Evolutionary conservation across 1,140 invertebrate species (phyloP).

Genomic region (Eueides isabella): DNA sequence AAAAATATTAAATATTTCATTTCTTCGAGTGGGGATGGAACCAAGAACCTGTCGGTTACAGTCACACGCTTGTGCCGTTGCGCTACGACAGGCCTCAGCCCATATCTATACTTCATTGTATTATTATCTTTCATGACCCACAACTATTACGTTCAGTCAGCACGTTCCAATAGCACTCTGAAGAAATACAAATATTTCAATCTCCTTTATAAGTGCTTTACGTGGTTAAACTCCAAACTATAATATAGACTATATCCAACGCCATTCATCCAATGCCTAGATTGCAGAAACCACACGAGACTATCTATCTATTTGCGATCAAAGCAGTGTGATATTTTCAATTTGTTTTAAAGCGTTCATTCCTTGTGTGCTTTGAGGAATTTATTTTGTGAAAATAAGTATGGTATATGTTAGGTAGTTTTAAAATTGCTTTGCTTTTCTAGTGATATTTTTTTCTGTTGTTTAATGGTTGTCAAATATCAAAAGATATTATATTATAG

Average conservation of each 20-base stretch:
- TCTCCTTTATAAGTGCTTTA: neutral
- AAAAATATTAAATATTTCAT: too few species aligned
- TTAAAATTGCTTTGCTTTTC: too few species aligned
- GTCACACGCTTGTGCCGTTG: too few species aligned
- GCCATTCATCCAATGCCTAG: neutral
- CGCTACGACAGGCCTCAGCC: too few species aligned
- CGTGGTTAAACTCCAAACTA: neutral
- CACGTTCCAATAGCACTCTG: neutral
- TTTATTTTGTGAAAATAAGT: conserved; percentile 1
- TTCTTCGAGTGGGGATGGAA: too few species aligned
- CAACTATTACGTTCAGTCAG: neutral
- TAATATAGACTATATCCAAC: neutral
- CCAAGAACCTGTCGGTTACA: too few species aligned
- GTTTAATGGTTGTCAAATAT: too few species aligned
- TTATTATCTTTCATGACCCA: neutral
- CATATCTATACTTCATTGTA: too few species aligned
- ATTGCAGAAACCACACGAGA: neutral
- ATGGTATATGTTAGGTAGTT: too few species aligned
- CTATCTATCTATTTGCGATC: neutral
- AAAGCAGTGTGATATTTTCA: neutral
- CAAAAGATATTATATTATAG: too few species aligned
- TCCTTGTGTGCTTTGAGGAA: neutral
- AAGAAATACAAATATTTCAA: neutral
- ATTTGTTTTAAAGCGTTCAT: neutral
- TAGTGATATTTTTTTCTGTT: too few species aligned